A percentile compares a stretch with the other conserved stretches of the same genome.
Evolutionary conservation across 2,797 vertebrate genomes (phyloP).

Genomic region (Loris lydekkerianus): DNA sequence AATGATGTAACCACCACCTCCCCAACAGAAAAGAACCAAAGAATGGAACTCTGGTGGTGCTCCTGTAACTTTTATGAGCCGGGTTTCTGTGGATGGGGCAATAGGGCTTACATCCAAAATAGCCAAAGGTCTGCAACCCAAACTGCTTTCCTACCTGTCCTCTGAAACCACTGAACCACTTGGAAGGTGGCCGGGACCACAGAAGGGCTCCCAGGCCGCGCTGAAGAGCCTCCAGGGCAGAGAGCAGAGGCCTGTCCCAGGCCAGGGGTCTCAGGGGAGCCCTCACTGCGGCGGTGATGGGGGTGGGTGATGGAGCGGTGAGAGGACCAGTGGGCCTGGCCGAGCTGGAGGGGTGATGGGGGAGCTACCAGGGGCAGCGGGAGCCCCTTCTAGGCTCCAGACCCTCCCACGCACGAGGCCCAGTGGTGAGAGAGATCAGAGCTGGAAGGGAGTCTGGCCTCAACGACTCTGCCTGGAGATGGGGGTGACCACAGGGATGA

Average conservation of each 20-base stretch:
- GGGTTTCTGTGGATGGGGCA: not conserved
- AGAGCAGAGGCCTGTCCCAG: no score
- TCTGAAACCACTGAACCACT: not conserved
- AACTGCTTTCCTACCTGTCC: not conserved
- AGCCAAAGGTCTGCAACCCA: not conserved
- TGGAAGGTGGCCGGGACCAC: not conserved
- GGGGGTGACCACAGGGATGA: not conserved
- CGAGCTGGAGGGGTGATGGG: rapidly evolving
- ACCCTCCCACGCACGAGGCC: rapidly evolving
- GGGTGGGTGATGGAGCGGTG: no score
- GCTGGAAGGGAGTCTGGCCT: not conserved
- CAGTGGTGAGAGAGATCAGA: not conserved
- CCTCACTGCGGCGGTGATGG: not conserved
- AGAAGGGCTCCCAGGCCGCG: not conserved
- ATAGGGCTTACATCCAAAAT: not conserved
- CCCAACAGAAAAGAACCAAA: not conserved
- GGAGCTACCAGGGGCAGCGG: not conserved
- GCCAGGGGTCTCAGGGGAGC: not conserved
- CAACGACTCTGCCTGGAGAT: no score
- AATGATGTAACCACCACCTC: not conserved
- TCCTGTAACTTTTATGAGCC: no score
- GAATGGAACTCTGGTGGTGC: rapidly evolving
- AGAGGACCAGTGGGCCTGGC: not conserved
- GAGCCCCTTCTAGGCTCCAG: not conserved
- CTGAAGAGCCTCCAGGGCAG: not conserved